These are phyloP conservation scores for Parus major DNA, from an alignment of 2,113 vertebrate species.

Conservation along the genomic window DNA sequence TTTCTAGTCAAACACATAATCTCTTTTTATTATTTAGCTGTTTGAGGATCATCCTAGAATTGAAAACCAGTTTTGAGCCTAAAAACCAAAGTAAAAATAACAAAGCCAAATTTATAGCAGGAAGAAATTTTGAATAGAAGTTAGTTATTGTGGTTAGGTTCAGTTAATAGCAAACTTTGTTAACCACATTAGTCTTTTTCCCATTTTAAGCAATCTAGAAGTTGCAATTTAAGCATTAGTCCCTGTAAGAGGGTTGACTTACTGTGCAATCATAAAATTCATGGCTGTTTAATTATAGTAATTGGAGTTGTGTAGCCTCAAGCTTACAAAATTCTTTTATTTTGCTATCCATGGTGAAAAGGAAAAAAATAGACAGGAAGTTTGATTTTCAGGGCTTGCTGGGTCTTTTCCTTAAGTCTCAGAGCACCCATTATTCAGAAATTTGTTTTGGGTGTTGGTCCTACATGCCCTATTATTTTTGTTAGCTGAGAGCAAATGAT, in stretches of 20 bases:
- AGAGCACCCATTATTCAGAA: background rate
- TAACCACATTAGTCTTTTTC: background rate
- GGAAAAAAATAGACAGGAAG: background rate
- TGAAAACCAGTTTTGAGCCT: background rate
- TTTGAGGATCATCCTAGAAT: background rate
- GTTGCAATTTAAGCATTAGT: conserved; percentile 13
- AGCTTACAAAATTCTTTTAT: background rate
- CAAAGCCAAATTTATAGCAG: background rate
- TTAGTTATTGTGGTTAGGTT: background rate
- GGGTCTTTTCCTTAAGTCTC: background rate
- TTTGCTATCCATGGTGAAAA: background rate
- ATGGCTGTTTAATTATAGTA: background rate
- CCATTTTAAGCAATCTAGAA: background rate
- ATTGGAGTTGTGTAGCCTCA: background rate
- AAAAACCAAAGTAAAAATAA: background rate
- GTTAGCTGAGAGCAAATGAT: background rate
- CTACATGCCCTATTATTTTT: background rate
- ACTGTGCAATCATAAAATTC: background rate
- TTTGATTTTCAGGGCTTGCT: background rate
- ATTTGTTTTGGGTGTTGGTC: background rate
- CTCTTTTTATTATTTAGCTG: background rate
- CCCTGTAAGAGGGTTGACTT: background rate
- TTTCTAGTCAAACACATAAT: background rate
- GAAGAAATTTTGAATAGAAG: background rate
- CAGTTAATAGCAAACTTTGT: background rate